Base-by-base conservation (phyloP, 2,888 invertebrate species). In the Phalera bucephala region DNA sequence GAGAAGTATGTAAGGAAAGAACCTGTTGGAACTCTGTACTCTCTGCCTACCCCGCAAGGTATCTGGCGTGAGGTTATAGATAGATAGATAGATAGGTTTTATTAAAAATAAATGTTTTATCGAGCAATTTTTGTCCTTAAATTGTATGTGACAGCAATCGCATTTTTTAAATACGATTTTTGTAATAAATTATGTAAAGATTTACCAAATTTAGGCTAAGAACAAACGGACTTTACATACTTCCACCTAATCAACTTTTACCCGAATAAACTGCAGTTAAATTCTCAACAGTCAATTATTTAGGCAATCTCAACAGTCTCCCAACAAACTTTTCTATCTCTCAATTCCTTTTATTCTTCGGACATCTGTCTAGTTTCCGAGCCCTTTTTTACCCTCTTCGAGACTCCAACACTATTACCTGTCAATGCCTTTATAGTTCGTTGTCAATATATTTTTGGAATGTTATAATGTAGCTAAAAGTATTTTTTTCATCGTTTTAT, bases 371-470 rank as follows among this genome's bases (percentile, higher is more conserved):
- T 67, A 52, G 64, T 72, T 70, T 62, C 66, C 71, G 62, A 64
- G 77, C 81, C 81, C 77, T 80, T 80, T 72, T 75, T 59, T 57
- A 83, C 83, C 85, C 83, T 81, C 60, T 72, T 86, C 80, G 64
- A 53, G 55, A 36, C 65, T 55, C 50, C 53, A 59, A 61, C 61
- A 70, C 75, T 79, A 75, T 83, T 78, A 74, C 72, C 74, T 81
- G 80, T 79, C 82, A 80, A 80, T 81, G 60, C 79, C 75, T 80
- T 82, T 67, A 81, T 80, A 74, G 67, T 76, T 74, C 74, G 59
- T 64, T 69, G 64, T 72, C 62, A 65, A 63, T 75, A 63, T 59
- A 44, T 43, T n/a, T n/a, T n/a, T n/a, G n/a, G n/a, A n/a, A n/a
- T n/a, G n/a, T n/a, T n/a, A n/a, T n/a, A n/a, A n/a, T n/a, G n/a